A percentile compares a stretch with the other conserved stretches of the same genome.
Evolutionary conservation across 2,888 invertebrate species (phyloP).

Genomic region (Quadroppia sp.): DNA sequence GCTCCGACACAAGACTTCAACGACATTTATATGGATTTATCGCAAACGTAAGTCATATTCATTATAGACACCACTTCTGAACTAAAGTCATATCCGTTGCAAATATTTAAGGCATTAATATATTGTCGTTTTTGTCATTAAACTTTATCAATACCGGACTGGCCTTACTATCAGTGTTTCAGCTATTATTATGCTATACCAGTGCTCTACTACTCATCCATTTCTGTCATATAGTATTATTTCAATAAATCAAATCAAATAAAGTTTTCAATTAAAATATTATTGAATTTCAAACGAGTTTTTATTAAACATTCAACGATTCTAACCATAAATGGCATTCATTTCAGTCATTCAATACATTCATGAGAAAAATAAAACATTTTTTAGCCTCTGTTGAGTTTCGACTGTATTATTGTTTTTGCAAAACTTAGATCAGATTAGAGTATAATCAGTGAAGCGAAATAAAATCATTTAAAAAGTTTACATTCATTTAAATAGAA

Average conservation of each 20-base stretch:
- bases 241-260: constrained; percentile 20
- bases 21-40: constrained; percentile 22
- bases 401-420: too few relatives aligned
- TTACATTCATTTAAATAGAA: too few relatives aligned
- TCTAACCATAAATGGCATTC: constrained; percentile 7
- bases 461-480: too few relatives aligned
- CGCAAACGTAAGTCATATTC: constrained; percentile 24
- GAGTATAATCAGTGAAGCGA: too few relatives aligned
- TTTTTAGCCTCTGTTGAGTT: too few relatives aligned
- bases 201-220: constrained; percentile 16
- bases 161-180: constrained; percentile 30
- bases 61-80: constrained; percentile 20
- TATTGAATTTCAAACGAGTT: too few relatives aligned
- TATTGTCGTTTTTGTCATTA: constrained; percentile 26
- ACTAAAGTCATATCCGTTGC: constrained; percentile 20
- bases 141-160: constrained; percentile 31
- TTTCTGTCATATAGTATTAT: constrained; percentile 17
- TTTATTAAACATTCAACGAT: background rate
- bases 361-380: background rate
- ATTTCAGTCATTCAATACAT: background rate
- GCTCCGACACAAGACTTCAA: constrained; percentile 19
- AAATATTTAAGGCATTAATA: constrained; percentile 36
- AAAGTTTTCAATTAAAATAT: too few relatives aligned
- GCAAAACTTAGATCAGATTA: too few relatives aligned
- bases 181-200: constrained; percentile 14